These are phyloP conservation scores for Pogoniulus pusillus DNA, from an alignment of 2,797 vertebrate genomes.

Conservation along the genomic window DNA sequence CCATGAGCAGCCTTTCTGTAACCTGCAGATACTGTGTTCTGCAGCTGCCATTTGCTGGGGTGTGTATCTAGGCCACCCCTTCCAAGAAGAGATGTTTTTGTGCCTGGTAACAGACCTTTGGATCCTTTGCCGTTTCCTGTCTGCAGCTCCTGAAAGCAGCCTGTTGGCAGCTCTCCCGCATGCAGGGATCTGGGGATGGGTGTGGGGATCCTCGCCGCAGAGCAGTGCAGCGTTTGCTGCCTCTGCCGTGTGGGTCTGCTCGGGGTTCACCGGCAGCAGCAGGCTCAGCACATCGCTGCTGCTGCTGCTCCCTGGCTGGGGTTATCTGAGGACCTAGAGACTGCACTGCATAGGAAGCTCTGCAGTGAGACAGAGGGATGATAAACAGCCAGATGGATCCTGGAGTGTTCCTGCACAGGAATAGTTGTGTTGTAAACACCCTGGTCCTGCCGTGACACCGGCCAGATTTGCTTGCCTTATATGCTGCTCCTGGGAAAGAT, in stretches of 20 bases:
- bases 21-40: background rate
- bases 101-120: conserved; percentile 58
- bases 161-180: conserved; percentile 44
- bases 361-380: conserved; percentile 49
- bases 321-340: conserved; percentile 61
- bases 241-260: background rate
- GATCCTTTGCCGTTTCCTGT: conserved; percentile 20
- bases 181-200: conserved; percentile 15
- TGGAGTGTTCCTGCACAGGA: conserved; percentile 44
- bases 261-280: background rate
- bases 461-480: conserved; percentile 53
- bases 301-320: background rate
- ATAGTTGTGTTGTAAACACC: conserved; percentile 43
- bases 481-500: conserved; percentile 28
- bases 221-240: background rate
- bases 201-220: conserved; percentile 38
- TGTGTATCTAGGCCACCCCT: background rate
- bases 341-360: conserved; percentile 53
- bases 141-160: conserved; percentile 51
- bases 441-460: conserved; percentile 9
- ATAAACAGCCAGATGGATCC: conserved; percentile 56
- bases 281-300: background rate
- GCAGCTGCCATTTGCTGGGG: background rate
- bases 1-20: background rate
- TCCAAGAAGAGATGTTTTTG: background rate